Base-by-base conservation (phyloP, 2,888 invertebrate species). In the Xestia ashworthii region DNA sequence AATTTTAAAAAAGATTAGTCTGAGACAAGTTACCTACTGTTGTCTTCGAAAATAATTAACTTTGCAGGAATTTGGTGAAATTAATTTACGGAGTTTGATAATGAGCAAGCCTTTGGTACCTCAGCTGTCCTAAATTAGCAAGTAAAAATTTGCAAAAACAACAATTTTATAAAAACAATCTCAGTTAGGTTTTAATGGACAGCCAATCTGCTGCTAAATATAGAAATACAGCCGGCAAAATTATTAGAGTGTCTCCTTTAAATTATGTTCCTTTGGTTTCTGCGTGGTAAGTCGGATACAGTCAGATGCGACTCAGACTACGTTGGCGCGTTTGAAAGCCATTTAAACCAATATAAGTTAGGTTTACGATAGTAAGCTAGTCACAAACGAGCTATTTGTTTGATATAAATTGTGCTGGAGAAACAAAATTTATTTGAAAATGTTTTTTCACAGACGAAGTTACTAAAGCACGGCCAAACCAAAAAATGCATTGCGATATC, bases 401-500 rank as follows among this genome's bases (percentile, higher is more conserved):
- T 25, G 5, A 22, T 1, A 58, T 11, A 58, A 25, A 55, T n/a
- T n/a, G 8, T 44, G 14, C 19, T 22, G 22, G 19, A 69, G 6
- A 58, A 72, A 80, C 4, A 12, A 25, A 11, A 67, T 66, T 62
- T n/a, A 67, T 53, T 48, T 32, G 12, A 14, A 14, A 4, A 67
- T 75, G 0, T 75, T 74, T 80, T 64, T 80, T 94, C 90, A 78
- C 96, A 97, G 97, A 95, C 96, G 11, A 98, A 98, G 92, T 97
- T 98, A 90, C 95, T 99, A 85, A 98, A 98, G 89, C 99, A 99
- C 93, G 99, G 98, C 66, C 99, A 99, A 91, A 99, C 99, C 90
- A 98, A 99, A 93, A 99, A 99, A 94, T 99, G 99, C 94, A 97
- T 99, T 93, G 98, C 99, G 88, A 98, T 99, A 94, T 98, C 98